Evolutionary conservation across 1,140 invertebrate species (phyloP), one percentile per base, ranked within the genome.

Genomic region (Drosophila parabipectinata): DNA sequence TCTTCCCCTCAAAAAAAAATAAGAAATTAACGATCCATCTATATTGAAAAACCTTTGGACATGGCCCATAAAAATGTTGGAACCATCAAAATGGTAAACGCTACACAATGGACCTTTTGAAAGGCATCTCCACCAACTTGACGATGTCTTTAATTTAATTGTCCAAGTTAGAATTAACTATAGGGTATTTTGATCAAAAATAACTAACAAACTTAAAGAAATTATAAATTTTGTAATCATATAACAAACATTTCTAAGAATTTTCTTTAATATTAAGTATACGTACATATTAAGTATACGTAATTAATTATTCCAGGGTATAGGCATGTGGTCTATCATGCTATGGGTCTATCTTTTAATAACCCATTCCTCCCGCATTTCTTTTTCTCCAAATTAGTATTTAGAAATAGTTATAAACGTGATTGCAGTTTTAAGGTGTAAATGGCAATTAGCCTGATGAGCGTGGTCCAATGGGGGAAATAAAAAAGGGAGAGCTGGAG

Each of bases 361-460:
- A 21, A 21, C 9, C 30, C 28, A 44, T 26, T 67, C 60, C 60
- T 64, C 63, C 63, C 63, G 32, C 51, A 69, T 56, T 69, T 68
- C n/a, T 52, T 47, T 32, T 12, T 32, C 39, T 69, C 51, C 51
- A 78, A 56, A 66, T 32, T 64, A 69, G 54, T 55, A 18, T 37
- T 30, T 21, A 21, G 59, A 66, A 78, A 64, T 79, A 64, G 59
- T 63, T 69, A 78, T 66, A 59, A 66, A 62, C 84, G 84, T 84
- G 41, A 83, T 79, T 63, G 72, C 61, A 52, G 66, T 74, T 76
- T 84, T 64, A 84, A 44, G 80, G 79, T 83, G 80, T 83, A 83
- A 83, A 76, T 76, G 81, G 81, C 77, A 80, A 85, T 84, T 85
- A 85, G 80, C 45, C 34, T 69, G 73, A 81, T 41, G 77, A 66